Evolutionary conservation across 2,113 vertebrate genomes (phyloP), one percentile per base, ranked within the genome.

Genomic region (Stigmatopora nigra): DNA sequence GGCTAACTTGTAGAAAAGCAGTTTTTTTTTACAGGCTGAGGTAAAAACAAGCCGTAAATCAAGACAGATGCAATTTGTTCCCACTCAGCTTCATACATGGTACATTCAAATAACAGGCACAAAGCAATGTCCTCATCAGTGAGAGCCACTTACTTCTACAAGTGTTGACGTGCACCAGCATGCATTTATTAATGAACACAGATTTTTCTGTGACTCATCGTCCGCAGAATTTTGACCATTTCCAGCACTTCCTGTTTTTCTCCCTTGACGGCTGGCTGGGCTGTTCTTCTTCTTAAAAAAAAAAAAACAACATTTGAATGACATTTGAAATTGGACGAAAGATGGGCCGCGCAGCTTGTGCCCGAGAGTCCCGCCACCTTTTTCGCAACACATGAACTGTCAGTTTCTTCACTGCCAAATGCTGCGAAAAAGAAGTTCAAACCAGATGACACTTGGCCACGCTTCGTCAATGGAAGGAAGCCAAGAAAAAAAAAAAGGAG

Each of bases 341-440:
- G 56, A 77, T 62, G 49, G 41, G 71, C 71, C 60, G 81, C 71
- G 75, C 85, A 87, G 81, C 70, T 77, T 88, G 87, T 84, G 76
- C 82, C 73, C 64, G 67, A 79, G 78, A 89, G 78, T 82, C 64
- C 64, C 58, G 82, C 76, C 87, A 82, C 82, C 77, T 87, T 78
- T 71, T 71, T 61, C 71, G 78, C 76, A 82, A 75, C 81, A 79
- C 82, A 82, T 78, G 84, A 84, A 82, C 81, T 64, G 84, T 13
- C 57, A 84, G 78, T 46, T 76, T 75, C 57, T 46, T 1, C 48
- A 72, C 78, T 77, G 86, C 68, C 84, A 89, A 84, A 70, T 64
- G 69, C 41, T 87, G 82, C 64, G 69, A 64, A 71, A 41, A 68
- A 41, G 58, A 68, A 59, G 46, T 48, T 70, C 52, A n/a, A 67